These are phyloP conservation scores for Excalfactoria chinensis DNA, from an alignment of 2,113 vertebrate species.

Conservation along the genomic window DNA sequence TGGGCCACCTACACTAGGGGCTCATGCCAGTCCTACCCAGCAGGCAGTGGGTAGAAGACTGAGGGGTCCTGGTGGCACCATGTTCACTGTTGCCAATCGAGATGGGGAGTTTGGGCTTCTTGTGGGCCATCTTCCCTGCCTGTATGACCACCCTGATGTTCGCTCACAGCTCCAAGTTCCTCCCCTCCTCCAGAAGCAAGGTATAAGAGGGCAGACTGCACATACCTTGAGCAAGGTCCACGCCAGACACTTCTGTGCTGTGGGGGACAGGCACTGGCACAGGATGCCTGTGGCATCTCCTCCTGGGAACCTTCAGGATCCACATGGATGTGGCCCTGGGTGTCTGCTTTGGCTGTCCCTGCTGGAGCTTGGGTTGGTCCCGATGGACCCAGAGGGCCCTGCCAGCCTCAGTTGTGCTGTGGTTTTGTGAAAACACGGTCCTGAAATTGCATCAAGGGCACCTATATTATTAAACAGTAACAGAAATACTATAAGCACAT, in stretches of 20 bases:
- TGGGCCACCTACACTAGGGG: neutral
- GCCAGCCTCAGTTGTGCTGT: neutral
- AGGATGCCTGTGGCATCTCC: neutral
- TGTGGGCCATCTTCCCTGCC: neutral
- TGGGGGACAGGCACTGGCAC: neutral
- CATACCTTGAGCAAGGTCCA: neutral
- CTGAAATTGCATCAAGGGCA: neutral
- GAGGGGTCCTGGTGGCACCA: neutral
- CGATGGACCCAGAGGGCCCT: neutral
- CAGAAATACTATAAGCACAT: neutral
- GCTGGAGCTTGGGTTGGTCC: neutral
- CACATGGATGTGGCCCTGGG: neutral
- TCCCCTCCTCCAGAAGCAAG: neutral
- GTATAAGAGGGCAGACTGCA: neutral
- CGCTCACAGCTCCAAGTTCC: neutral
- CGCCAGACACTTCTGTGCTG: neutral
- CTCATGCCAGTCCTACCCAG: neutral
- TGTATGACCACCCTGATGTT: neutral
- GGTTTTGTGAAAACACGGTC: neutral
- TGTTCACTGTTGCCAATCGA: neutral
- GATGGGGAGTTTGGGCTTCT: neutral
- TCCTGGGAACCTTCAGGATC: neutral
- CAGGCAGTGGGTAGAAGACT: neutral
- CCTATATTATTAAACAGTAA: neutral
- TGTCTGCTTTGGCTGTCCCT: neutral